These are phyloP conservation scores for Hyppa rectilinea DNA, from an alignment of 2,888 invertebrate genomes.

Conservation along the genomic window DNA sequence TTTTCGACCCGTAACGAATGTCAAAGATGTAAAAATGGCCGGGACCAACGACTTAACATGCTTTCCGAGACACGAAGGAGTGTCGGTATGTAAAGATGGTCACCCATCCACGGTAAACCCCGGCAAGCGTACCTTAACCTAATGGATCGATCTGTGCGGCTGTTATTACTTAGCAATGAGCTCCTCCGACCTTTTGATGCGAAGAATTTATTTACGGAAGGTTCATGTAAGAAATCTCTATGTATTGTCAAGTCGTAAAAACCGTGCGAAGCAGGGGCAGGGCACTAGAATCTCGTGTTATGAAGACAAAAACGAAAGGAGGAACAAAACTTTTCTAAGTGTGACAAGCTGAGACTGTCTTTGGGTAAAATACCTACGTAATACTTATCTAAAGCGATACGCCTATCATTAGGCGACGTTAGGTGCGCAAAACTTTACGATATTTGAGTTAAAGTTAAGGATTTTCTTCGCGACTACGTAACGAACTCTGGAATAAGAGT, in stretches of 20 bases:
- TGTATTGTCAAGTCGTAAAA: not conserved
- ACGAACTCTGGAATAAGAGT: slow-evolving; percentile 53
- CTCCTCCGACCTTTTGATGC: too few species aligned
- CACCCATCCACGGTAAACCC: too few species aligned
- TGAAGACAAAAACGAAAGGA: not conserved
- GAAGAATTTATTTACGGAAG: not conserved
- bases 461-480: slow-evolving; percentile 55
- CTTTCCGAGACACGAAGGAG: too few species aligned
- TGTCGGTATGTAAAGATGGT: too few species aligned
- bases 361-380: slow-evolving; percentile 1
- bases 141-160: too few species aligned
- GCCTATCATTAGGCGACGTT: slow-evolving; percentile 55
- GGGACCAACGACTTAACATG: too few species aligned
- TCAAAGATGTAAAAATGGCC: too few species aligned
- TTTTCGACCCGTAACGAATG: too few species aligned
- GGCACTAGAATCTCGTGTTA: not conserved
- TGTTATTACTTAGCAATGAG: too few species aligned
- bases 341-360: slow-evolving; percentile 15
- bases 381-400: slow-evolving; percentile 54
- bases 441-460: slow-evolving; percentile 59
- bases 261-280: not conserved
- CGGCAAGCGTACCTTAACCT: too few species aligned
- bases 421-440: slow-evolving; percentile 47
- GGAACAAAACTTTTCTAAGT: not conserved
- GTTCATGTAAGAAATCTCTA: too few species aligned